Evolutionary conservation across 2,888 invertebrate genomes (phyloP).

Genomic region (Drosophila setosimentum): DNA sequence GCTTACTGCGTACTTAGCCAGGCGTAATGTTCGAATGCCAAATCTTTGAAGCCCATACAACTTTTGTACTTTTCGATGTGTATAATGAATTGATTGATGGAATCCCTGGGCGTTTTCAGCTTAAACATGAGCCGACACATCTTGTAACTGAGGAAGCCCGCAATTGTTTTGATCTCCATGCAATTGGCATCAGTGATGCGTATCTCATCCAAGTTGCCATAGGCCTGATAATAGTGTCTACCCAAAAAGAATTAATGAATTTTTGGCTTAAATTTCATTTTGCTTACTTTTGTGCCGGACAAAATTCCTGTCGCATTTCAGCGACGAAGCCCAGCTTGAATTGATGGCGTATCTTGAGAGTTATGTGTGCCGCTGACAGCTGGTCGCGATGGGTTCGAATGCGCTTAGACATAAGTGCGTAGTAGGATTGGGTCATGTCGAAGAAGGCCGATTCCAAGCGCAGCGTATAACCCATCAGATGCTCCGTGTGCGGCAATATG

Average conservation of each 20-base stretch:
- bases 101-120: conserved; percentile 95
- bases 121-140: conserved; percentile 96
- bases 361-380: conserved; percentile 95
- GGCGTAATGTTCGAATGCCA: conserved; percentile 97
- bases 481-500: conserved; percentile 95
- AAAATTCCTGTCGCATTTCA: conserved; percentile 96
- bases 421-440: conserved; percentile 96
- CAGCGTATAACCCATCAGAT: conserved; percentile 90
- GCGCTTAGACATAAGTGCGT: conserved; percentile 94
- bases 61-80: conserved; percentile 96
- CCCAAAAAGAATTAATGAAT: conserved; percentile 27
- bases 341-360: conserved; percentile 97
- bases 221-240: conserved; percentile 94
- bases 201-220: conserved; percentile 95
- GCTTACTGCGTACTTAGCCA: conserved; percentile 97
- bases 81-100: conserved; percentile 96
- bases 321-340: conserved; percentile 98
- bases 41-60: conserved; percentile 92
- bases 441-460: conserved; percentile 97
- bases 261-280: accelerated
- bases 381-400: conserved; percentile 96
- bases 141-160: conserved; percentile 98
- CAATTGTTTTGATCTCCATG: conserved; percentile 97
- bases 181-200: conserved; percentile 95
- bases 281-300: conserved; percentile 91